phyloP scores from a whole-genome alignment of 1,140 invertebrate genomes.

The Dinoponera quadriceps region DNA sequence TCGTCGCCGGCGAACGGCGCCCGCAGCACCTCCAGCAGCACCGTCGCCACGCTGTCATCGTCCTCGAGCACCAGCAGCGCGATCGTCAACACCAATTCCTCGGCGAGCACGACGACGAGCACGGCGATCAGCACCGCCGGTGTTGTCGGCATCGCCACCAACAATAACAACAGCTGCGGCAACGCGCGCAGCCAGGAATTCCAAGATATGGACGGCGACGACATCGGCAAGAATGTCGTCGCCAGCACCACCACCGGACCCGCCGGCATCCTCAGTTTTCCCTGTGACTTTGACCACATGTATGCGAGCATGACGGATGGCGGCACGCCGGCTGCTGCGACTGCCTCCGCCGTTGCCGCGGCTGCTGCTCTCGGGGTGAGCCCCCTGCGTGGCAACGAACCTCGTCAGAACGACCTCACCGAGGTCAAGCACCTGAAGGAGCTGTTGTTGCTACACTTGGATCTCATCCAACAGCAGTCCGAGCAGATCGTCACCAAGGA shows the following conservation, averaged over 20 bases:
- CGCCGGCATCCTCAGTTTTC: conserved; percentile 81
- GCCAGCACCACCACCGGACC: conserved; percentile 75
- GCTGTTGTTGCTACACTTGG: conserved; percentile 89
- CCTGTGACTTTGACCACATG: conserved; percentile 87
- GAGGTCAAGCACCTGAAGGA: conserved; percentile 89
- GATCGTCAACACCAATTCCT: conserved; percentile 35
- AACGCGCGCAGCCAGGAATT: conserved; percentile 60
- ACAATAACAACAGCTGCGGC: conserved; percentile 43
- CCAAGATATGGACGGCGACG: conserved; percentile 67
- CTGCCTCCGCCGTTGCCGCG: conserved; percentile 72
- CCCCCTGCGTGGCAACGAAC: conserved; percentile 81
- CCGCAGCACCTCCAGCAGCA: conserved; percentile 50
- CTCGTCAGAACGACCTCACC: conserved; percentile 85
- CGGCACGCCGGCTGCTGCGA: conserved; percentile 59
- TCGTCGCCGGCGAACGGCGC: conserved; percentile 77
- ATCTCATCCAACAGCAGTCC: conserved; percentile 91
- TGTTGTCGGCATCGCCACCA: conserved; percentile 43
- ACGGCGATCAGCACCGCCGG: conserved; percentile 47
- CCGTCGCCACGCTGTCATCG: conserved; percentile 31
- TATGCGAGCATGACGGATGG: conserved; percentile 85
- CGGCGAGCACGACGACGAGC: conserved; percentile 46
- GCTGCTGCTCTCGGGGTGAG: conserved; percentile 79
- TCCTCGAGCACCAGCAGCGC: conserved; percentile 15
- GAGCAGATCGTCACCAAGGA: conserved; percentile 90
- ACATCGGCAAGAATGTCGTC: conserved; percentile 71